A percentile compares a stretch with the other conserved stretches of the same genome.
These are phyloP conservation scores for Aphaenogaster rudis DNA, from an alignment of 1,140 invertebrate species.

Conservation along the genomic window DNA sequence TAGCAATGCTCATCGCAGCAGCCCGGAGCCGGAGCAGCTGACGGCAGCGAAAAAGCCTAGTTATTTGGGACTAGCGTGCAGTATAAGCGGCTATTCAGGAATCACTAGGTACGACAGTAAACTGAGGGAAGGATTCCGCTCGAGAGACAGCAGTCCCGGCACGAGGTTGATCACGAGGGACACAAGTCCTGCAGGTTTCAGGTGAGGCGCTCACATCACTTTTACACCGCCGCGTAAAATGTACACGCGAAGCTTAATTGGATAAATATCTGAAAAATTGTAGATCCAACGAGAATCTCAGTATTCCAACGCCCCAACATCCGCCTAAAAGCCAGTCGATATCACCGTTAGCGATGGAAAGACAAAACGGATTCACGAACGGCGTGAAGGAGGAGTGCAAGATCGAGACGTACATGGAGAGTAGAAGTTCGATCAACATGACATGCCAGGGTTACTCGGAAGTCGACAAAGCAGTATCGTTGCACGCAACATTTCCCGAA, in stretches of 20 bases:
- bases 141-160: conserved; percentile 90
- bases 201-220: conserved; percentile 81
- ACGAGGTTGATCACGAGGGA: conserved; percentile 86
- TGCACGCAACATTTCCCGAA: conserved; percentile 76
- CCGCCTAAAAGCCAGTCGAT: conserved; percentile 85
- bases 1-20: conserved; percentile 82
- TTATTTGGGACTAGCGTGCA: conserved; percentile 95
- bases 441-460: conserved; percentile 81
- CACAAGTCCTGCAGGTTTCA: conserved; percentile 88
- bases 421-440: conserved; percentile 73
- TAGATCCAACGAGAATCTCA: conserved; percentile 84
- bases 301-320: conserved; percentile 76
- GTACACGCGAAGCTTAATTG: not conserved
- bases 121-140: conserved; percentile 89
- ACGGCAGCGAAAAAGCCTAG: conserved; percentile 89
- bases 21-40: conserved; percentile 80
- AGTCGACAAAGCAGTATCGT: conserved; percentile 81
- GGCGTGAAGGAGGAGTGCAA: conserved; percentile 82
- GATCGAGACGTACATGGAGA: conserved; percentile 81
- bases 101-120: conserved; percentile 94
- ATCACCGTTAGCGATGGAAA: conserved; percentile 86
- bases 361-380: conserved; percentile 84
- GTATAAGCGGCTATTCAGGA: conserved; percentile 95
- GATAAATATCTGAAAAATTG: conserved; percentile 22
- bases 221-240: conserved; percentile 7